These are phyloP conservation scores for Odocoileus virginianus DNA, from an alignment of 2,113 vertebrate genomes.

Conservation along the genomic window DNA sequence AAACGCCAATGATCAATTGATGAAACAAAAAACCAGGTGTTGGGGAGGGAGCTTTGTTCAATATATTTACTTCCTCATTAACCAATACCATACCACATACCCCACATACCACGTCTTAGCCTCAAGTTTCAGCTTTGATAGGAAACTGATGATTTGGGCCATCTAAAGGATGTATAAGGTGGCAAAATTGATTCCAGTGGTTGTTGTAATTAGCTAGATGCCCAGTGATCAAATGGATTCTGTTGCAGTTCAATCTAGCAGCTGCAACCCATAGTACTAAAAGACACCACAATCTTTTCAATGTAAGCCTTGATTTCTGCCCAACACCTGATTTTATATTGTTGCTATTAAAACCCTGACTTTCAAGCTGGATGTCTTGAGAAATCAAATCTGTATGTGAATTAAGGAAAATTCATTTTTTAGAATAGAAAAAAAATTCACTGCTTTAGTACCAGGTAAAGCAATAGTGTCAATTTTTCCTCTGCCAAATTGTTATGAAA, in stretches of 20 bases:
- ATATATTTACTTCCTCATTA: background rate
- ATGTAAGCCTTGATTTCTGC: background rate
- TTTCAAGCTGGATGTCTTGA: background rate
- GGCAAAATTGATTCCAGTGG: background rate
- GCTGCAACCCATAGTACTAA: background rate
- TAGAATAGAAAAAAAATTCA: background rate
- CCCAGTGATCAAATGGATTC: background rate
- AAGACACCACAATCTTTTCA: background rate
- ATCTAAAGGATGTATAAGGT: background rate
- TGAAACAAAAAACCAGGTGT: background rate
- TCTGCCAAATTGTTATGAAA: background rate
- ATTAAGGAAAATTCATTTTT: background rate
- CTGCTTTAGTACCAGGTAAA: background rate
- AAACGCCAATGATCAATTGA: background rate
- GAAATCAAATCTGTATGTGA: background rate
- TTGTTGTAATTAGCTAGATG: background rate
- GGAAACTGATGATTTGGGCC: background rate
- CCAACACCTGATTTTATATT: background rate
- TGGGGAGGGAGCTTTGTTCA: background rate
- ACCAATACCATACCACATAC: background rate
- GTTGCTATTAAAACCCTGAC: conserved; percentile 1
- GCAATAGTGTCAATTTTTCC: background rate
- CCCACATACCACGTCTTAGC: background rate
- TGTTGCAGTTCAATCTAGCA: background rate
- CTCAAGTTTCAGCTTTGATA: background rate